These are phyloP conservation scores for Microplitis manilae DNA, from an alignment of 2,888 invertebrate species.

Conservation along the genomic window DNA sequence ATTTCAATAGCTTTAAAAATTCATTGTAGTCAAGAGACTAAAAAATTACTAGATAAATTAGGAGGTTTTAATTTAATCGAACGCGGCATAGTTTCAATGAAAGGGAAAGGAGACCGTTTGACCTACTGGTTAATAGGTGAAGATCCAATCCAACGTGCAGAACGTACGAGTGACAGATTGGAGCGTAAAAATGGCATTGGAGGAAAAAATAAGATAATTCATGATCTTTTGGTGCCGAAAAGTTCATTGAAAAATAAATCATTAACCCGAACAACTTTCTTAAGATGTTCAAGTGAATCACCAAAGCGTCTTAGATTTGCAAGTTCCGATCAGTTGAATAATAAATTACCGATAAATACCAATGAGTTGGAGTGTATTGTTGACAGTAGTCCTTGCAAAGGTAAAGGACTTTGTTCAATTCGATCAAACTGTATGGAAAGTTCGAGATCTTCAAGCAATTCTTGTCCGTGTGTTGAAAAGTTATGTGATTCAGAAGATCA, in stretches of 20 bases:
- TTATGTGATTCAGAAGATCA: constrained; percentile 56
- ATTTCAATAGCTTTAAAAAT: constrained; percentile 80
- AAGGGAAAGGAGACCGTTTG: constrained; percentile 86
- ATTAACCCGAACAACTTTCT: constrained; percentile 68
- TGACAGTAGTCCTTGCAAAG: constrained; percentile 75
- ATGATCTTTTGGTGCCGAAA: constrained; percentile 71
- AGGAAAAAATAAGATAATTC: constrained; percentile 15
- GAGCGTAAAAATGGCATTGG: constrained; percentile 68
- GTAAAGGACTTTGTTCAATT: constrained; percentile 70
- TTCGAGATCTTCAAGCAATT: constrained; percentile 74
- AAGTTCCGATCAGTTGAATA: constrained; percentile 78
- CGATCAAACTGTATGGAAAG: constrained; percentile 55
- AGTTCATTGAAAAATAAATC: constrained; percentile 82
- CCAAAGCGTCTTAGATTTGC: constrained; percentile 88
- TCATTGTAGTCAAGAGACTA: constrained; percentile 86
- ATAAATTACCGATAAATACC: constrained; percentile 72
- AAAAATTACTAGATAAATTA: constrained; percentile 78
- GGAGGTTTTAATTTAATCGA: constrained; percentile 85
- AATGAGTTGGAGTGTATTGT: constrained; percentile 75
- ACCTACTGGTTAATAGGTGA: constrained; percentile 90
- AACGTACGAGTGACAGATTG: constrained; percentile 74
- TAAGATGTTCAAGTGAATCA: constrained; percentile 86
- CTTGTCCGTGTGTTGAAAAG: constrained; percentile 82
- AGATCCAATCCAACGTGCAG: constrained; percentile 76
- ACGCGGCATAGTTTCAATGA: constrained; percentile 84